Evolutionary conservation across 2,888 invertebrate species (phyloP).

Genomic region (Chaetogeoica ovagalla): DNA sequence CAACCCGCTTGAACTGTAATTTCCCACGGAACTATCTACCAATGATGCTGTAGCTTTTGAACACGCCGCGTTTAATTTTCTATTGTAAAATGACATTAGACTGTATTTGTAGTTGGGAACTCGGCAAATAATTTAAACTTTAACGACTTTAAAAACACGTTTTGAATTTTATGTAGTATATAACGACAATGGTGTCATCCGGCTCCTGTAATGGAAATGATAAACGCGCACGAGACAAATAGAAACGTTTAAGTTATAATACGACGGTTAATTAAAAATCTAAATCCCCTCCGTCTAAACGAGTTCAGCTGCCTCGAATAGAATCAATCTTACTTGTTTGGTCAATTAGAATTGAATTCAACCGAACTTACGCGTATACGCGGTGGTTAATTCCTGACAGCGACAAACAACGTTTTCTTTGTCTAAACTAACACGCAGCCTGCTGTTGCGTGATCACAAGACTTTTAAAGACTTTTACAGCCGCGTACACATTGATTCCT

Average conservation of each 20-base stretch:
- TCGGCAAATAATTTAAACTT: too few species aligned
- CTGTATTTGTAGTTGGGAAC: too few species aligned
- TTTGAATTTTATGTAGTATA: too few species aligned
- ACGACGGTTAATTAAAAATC: neutral
- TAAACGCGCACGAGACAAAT: too few species aligned
- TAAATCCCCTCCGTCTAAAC: neutral
- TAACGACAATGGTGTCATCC: too few species aligned
- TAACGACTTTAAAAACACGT: too few species aligned
- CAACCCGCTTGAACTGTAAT: neutral
- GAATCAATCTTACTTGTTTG: neutral
- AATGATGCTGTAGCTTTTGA: too few species aligned
- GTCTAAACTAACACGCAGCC: neutral
- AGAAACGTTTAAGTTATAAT: neutral
- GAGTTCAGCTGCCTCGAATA: neutral
- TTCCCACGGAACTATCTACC: neutral
- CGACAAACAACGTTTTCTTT: neutral
- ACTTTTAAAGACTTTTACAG: constrained; percentile 8
- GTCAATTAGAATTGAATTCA: constrained; percentile 5
- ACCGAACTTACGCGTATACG: neutral
- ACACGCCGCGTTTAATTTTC: too few species aligned
- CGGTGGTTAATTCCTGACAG: neutral
- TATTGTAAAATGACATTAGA: too few species aligned
- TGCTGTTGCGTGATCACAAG: neutral
- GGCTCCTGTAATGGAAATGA: too few species aligned
- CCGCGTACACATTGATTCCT: neutral